Base-by-base conservation (phyloP, 1,140 invertebrate genomes). In the Drosophila mojavensis region DNA sequence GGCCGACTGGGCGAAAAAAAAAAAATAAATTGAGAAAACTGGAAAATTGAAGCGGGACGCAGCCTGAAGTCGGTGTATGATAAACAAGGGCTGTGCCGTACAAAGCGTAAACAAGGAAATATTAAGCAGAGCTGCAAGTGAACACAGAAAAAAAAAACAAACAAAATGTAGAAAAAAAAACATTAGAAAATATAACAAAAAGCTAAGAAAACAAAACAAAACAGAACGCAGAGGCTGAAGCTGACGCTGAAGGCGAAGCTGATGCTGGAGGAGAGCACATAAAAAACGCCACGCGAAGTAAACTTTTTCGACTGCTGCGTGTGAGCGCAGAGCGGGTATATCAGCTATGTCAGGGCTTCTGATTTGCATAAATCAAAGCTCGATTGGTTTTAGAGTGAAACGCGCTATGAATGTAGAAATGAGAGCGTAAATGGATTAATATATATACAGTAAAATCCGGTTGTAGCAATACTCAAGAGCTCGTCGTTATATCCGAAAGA, bases 31-130 rank as follows among this genome's bases (percentile, higher is more conserved):
- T 24, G n/a, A 9, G 33, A 3, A n/a, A 39, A n/a, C 41, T 13
- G 26, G 33, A 39, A n/a, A 28, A 9, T 4, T 20, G 48, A 13
- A 36, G 39, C 55, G 26, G 53, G 54, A 43, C 24, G 24, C 50
- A 3, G 58, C 1, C 15, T 51, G 56, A 15, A 54, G 36, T 15
- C 53, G 45, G 65, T 50, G 77, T 15, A 72, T 86, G 81, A 86
- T 86, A 84, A 85, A 81, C 82, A 85, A 71, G 72, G 56, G 76
- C 55, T 61, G 55, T 64, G 24, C 47, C 45, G 36, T 67, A 70
- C 65, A 82, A 79, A 83, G 74, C 84, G 83, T 88, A 84, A 88
- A 89, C 83, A 88, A 89, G 84, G 83, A 88, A 89, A 83, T 88
- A 89, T 89, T 83, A 89, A 88, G 84, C 83, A 88, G 76, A 71